Percentiles rank a stretch among this genome's conserved stretches.
Evolutionary conservation across 64 coral and sea anemone genomes (phyloP).

Genomic region (Acropora tenuis): DNA sequence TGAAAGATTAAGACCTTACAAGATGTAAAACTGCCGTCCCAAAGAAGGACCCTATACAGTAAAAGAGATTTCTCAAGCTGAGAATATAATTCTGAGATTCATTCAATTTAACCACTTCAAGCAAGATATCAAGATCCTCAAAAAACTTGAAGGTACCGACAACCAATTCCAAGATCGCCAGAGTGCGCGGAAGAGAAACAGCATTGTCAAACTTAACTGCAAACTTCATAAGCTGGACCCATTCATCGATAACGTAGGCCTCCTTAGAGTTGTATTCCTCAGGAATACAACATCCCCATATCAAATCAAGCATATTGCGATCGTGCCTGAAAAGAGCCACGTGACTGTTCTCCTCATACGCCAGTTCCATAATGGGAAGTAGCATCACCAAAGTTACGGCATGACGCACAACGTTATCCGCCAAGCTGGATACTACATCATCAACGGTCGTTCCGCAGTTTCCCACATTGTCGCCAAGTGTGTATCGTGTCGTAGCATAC

Average conservation of each 20-base stretch:
- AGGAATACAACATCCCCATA: slow-evolving; percentile 2
- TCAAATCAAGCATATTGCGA: slow-evolving; percentile 37
- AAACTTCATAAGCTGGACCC: slow-evolving; percentile 63
- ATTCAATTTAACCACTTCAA: slow-evolving; percentile 27
- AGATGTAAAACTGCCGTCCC: slow-evolving; percentile 70
- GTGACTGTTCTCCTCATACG: background rate
- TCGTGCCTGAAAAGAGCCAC: slow-evolving; percentile 53
- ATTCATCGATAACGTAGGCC: slow-evolving; percentile 49
- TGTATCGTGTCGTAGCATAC: slow-evolving; percentile 45
- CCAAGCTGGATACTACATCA: slow-evolving; percentile 65
- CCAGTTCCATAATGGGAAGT: too few species aligned
- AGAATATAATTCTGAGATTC: slow-evolving; percentile 31
- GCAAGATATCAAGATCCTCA: slow-evolving; percentile 14
- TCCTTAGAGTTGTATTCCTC: slow-evolving; percentile 71
- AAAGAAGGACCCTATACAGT: slow-evolving; percentile 50
- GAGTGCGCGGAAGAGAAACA: slow-evolving; percentile 38
- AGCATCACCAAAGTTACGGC: slow-evolving; percentile 26
- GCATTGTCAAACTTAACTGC: slow-evolving; percentile 25
- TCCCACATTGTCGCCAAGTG: slow-evolving; percentile 58
- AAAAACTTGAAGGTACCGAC: slow-evolving; percentile 54
- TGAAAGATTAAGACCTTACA: slow-evolving; percentile 66
- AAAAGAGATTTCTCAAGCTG: slow-evolving; percentile 34
- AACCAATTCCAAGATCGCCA: slow-evolving; percentile 42
- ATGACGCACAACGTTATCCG: slow-evolving; percentile 65
- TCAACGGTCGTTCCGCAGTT: slow-evolving; percentile 37